Evolutionary conservation across 2,797 vertebrate genomes (phyloP).

Genomic region (Sciurus carolinensis): DNA sequence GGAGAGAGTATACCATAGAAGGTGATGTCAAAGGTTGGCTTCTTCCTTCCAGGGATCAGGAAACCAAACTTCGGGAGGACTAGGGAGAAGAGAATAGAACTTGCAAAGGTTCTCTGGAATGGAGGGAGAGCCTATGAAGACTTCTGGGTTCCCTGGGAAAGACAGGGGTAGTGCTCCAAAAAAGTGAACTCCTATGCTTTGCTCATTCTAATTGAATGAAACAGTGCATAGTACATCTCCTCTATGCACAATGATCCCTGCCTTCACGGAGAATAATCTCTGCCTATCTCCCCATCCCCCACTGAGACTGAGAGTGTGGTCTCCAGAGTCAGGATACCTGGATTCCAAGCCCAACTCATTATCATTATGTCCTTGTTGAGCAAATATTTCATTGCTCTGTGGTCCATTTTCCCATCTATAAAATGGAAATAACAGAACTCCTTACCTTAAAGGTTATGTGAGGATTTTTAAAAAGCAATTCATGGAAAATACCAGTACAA

Average conservation of each 20-base stretch:
- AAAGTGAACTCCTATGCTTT: neutral
- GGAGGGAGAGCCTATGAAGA: neutral
- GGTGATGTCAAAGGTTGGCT: neutral
- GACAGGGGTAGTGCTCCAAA: neutral
- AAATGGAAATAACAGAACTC: neutral
- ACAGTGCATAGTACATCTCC: neutral
- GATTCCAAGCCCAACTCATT: neutral
- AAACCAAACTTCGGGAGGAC: neutral
- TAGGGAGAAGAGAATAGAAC: neutral
- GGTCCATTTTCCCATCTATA: neutral
- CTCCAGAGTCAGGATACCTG: neutral
- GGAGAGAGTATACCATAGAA: neutral
- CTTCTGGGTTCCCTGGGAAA: neutral
- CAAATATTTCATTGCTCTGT: slow-evolving; percentile 22
- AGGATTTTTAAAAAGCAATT: neutral
- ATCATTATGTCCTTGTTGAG: neutral
- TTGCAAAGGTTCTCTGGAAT: neutral
- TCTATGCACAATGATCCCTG: slow-evolving; percentile 50
- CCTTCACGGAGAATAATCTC: neutral
- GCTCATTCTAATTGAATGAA: slow-evolving; percentile 16
- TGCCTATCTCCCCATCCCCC: neutral
- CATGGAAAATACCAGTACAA: neutral
- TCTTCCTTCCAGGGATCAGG: neutral
- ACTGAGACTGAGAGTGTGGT: neutral
- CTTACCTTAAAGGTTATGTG: neutral